phyloP scores from a whole-genome alignment of 2,113 vertebrate species.

The Dipodomys merriami region DNA sequence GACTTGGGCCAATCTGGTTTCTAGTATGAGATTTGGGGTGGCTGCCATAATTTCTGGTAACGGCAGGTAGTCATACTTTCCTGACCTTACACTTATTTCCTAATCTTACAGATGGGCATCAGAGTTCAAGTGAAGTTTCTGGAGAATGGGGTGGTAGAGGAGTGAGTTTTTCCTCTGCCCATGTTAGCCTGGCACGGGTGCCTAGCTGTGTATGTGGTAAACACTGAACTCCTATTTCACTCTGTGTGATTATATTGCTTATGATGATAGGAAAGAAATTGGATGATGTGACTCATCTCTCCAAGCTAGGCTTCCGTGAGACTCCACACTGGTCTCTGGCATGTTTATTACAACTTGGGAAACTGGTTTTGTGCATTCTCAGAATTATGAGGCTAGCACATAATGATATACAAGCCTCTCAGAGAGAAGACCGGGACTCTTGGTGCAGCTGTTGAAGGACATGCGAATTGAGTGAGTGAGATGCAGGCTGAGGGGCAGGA shows the following conservation, averaged over 20 bases:
- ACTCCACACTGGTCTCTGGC: background rate
- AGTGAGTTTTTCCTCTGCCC: background rate
- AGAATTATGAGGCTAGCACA: constrained; percentile 30
- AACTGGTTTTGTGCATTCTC: background rate
- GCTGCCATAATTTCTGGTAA: background rate
- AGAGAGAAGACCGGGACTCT: background rate
- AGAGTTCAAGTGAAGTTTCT: constrained; percentile 4
- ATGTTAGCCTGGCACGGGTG: background rate
- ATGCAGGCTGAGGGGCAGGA: background rate
- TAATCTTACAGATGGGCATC: background rate
- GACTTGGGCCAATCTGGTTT: background rate
- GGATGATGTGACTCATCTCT: constrained; percentile 43
- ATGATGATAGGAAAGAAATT: background rate
- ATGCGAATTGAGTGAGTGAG: constrained; percentile 7
- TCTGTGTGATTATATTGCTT: background rate
- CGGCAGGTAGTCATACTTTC: background rate
- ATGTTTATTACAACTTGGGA: constrained; percentile 56
- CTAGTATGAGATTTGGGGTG: background rate
- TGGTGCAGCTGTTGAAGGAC: constrained; percentile 10
- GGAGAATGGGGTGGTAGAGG: background rate
- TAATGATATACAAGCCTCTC: constrained; percentile 32
- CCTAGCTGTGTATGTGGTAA: background rate
- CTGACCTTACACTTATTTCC: background rate
- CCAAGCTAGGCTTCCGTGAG: background rate
- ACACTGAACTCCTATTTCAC: background rate